These are phyloP conservation scores for Mesoclemmys tuberculata DNA, from an alignment of 2,113 vertebrate species.

Conservation along the genomic window DNA sequence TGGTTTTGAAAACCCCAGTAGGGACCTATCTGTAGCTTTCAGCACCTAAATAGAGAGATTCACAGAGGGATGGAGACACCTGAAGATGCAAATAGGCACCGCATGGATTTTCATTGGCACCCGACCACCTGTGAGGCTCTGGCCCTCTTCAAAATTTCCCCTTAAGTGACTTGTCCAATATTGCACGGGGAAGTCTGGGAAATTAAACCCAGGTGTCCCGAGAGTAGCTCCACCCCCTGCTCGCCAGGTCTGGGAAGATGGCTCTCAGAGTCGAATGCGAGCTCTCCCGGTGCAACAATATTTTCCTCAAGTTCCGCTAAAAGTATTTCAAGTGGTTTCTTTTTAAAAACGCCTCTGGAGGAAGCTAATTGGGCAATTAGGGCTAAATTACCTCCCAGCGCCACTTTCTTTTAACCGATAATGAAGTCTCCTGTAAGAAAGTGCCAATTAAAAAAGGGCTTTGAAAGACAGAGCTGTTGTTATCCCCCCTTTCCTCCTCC, in stretches of 20 bases:
- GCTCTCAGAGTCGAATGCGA: neutral
- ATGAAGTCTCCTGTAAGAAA: neutral
- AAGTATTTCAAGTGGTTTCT: neutral
- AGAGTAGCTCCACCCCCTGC: too few relatives aligned
- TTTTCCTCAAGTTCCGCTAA: neutral
- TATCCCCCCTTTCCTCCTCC: neutral
- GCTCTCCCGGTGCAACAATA: neutral
- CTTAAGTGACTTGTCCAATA: neutral
- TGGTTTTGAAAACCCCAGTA: neutral
- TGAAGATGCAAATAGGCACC: neutral
- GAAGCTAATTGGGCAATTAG: slow-evolving; percentile 33
- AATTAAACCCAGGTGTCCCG: neutral
- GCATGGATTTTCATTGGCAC: neutral
- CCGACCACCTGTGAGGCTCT: neutral
- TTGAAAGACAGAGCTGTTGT: neutral
- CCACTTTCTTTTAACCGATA: neutral
- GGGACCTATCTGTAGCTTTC: neutral
- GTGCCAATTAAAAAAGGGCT: neutral
- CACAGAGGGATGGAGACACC: neutral
- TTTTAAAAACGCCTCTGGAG: neutral
- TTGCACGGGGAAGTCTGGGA: neutral
- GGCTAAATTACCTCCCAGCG: neutral
- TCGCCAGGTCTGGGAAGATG: neutral
- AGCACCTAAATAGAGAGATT: neutral
- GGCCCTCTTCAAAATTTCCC: neutral